phyloP scores from a whole-genome alignment of 64 coral and sea anemone species.

The Montipora sp. region DNA sequence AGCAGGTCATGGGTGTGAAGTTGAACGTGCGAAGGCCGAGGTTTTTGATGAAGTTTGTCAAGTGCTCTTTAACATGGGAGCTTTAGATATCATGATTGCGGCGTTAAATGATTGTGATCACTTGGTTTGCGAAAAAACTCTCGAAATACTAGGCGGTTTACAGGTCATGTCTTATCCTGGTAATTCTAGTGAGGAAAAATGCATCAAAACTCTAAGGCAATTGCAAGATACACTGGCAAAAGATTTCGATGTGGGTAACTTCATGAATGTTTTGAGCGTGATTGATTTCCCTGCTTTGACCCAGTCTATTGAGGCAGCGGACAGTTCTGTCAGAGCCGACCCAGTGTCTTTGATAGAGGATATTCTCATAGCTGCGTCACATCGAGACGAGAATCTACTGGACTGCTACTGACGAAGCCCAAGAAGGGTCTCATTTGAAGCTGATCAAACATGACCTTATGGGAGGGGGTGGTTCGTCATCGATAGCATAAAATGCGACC shows the following conservation, averaged over 20 bases:
- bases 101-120: conserved; percentile 78
- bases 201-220: background rate
- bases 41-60: background rate
- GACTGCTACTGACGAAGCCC: conserved; percentile 74
- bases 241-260: conserved; percentile 26
- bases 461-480: no score
- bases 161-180: conserved; percentile 8
- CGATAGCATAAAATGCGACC: background rate
- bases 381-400: conserved; percentile 74
- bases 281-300: conserved; percentile 53
- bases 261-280: conserved; percentile 19
- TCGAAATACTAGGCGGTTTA: conserved; percentile 53
- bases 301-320: conserved; percentile 38
- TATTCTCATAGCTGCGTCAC: conserved; percentile 61
- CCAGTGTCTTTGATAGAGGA: conserved; percentile 77
- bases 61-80: conserved; percentile 41
- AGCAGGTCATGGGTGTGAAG: background rate
- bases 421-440: no score
- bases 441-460: no score
- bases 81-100: conserved; percentile 44
- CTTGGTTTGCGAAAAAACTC: conserved; percentile 79
- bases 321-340: conserved; percentile 68
- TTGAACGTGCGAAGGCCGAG: background rate
- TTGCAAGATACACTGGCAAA: background rate
- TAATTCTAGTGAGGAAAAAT: background rate